Conservation (phyloP, 2,113 vertebrate genomes). For the Tretioscincus oriximinensis region DNA sequence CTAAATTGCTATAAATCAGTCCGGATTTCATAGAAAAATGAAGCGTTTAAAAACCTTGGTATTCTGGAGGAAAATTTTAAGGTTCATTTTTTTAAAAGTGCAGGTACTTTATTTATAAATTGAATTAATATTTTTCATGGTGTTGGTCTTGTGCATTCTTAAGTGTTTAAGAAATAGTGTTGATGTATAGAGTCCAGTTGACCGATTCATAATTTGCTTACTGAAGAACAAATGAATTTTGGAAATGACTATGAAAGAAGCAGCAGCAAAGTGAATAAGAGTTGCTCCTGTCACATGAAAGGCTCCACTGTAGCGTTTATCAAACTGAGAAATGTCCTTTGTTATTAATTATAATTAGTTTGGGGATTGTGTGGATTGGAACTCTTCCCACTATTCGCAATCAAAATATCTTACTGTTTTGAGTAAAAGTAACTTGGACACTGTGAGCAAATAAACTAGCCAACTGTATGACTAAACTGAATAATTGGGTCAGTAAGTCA, state of each 20-base stretch:
- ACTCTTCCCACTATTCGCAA: not conserved
- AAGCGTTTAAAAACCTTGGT: not conserved
- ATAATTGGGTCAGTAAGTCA: conserved; percentile 21
- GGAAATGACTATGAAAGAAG: conserved; percentile 30
- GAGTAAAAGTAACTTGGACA: conserved; percentile 21
- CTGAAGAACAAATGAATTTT: conserved; percentile 35
- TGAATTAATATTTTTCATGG: no score
- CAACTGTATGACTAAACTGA: conserved; percentile 4
- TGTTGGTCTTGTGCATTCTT: no score
- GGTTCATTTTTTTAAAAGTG: no score
- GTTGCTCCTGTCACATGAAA: conserved; percentile 17
- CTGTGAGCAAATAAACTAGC: conserved; percentile 27
- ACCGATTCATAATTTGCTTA: conserved; percentile 28
- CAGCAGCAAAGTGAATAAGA: conserved; percentile 33
- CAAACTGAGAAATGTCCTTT: no score
- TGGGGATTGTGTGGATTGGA: not conserved
- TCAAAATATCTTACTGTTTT: conserved; percentile 28
- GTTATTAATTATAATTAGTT: no score
- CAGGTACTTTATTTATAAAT: no score
- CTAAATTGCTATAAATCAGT: not conserved
- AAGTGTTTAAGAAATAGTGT: conserved; percentile 10
- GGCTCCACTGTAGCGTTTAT: not conserved
- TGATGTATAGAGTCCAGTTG: not conserved
- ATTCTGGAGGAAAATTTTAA: not conserved
- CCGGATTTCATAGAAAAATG: not conserved